phyloP scores from a whole-genome alignment of 2,888 invertebrate species.

The Oligia fasciuncula region DNA sequence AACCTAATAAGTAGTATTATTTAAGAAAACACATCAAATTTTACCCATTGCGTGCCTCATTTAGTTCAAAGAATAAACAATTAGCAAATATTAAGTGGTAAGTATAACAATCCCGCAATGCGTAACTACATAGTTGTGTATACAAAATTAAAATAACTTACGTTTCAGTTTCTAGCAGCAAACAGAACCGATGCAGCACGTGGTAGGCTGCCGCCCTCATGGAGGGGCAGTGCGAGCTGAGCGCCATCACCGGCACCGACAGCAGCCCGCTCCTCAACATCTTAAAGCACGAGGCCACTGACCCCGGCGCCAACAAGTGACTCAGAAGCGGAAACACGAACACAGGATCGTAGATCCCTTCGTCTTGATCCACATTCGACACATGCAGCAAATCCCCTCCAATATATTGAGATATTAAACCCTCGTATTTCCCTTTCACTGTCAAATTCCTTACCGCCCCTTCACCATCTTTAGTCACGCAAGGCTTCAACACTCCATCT shows the following conservation, averaged over 20 bases:
- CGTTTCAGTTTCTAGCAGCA: conserved; percentile 93
- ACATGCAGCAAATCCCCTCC: conserved; percentile 70
- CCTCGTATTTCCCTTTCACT: conserved; percentile 72
- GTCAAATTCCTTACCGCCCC: conserved; percentile 70
- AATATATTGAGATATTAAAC: conserved; percentile 65
- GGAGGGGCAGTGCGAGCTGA: conserved; percentile 92
- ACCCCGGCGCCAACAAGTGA: conserved; percentile 93
- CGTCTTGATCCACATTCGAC: conserved; percentile 75
- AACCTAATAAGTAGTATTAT: background rate
- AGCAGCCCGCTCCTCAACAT: conserved; percentile 93
- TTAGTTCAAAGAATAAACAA: background rate
- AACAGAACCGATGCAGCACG: conserved; percentile 93
- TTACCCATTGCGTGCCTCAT: too few species aligned
- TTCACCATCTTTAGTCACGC: conserved; percentile 72
- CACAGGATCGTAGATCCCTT: conserved; percentile 94
- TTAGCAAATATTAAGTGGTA: background rate
- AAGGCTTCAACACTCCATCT: conserved; percentile 70
- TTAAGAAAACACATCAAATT: background rate
- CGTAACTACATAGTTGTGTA: background rate
- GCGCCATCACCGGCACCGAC: conserved; percentile 92
- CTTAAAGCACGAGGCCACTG: conserved; percentile 92
- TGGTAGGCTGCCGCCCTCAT: conserved; percentile 94
- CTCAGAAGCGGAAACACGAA: conserved; percentile 95
- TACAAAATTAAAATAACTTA: conserved; percentile 70
- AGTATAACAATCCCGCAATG: background rate